A percentile compares a stretch with the other conserved stretches of the same genome.
Evolutionary conservation across 2,113 vertebrate species (phyloP).

Genomic region (Nesoenas mayeri): DNA sequence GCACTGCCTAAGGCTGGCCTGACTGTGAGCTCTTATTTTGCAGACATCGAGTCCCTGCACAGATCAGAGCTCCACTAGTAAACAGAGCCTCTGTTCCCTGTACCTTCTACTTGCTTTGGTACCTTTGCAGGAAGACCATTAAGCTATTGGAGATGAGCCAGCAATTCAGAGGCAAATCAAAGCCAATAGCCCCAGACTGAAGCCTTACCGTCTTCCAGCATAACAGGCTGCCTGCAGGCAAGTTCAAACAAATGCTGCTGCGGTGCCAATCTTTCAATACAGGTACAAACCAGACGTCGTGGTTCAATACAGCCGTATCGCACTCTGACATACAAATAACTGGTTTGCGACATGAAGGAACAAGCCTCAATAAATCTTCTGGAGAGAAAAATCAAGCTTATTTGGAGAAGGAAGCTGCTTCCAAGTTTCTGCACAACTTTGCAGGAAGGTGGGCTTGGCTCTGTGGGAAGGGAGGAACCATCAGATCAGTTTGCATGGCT

Average conservation of each 20-base stretch:
- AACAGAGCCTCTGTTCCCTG: neutral
- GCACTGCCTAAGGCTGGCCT: neutral
- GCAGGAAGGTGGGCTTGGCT: neutral
- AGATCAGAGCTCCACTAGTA: neutral
- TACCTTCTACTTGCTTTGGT: slow-evolving; percentile 7
- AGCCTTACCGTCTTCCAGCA: neutral
- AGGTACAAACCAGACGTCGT: slow-evolving; percentile 32
- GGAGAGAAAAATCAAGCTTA: neutral
- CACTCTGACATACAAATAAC: slow-evolving; percentile 17
- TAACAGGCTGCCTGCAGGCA: slow-evolving; percentile 34
- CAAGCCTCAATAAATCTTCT: slow-evolving; percentile 24
- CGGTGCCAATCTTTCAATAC: slow-evolving; percentile 10
- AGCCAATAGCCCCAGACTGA: slow-evolving; percentile 13
- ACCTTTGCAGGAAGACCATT: slow-evolving; percentile 34
- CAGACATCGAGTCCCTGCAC: neutral
- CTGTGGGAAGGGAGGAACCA: neutral
- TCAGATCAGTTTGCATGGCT: neutral
- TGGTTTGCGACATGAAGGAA: neutral
- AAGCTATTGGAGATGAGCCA: slow-evolving; percentile 33
- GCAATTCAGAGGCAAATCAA: slow-evolving; percentile 48
- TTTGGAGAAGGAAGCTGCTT: neutral
- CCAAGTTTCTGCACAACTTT: neutral
- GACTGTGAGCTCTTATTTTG: neutral
- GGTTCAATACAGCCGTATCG: neutral
- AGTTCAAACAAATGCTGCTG: slow-evolving; percentile 48